phyloP scores from a whole-genome alignment of 2,113 vertebrate species.

The Mesitornis unicolor region DNA sequence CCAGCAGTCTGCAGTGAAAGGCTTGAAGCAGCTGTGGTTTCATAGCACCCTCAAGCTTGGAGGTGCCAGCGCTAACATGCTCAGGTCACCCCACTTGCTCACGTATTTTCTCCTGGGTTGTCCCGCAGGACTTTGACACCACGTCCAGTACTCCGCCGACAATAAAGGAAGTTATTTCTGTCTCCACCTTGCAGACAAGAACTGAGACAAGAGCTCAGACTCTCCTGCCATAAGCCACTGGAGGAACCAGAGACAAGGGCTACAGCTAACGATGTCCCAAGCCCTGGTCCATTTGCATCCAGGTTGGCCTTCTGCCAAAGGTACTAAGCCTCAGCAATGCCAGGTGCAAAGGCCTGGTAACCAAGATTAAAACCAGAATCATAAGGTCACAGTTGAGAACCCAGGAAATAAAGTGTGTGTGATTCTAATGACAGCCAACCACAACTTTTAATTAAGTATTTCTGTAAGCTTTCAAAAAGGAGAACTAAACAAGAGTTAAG shows the following conservation, averaged over 20 bases:
- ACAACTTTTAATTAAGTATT: not conserved
- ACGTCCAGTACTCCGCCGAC: not conserved
- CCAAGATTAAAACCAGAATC: not conserved
- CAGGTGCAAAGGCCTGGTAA: not conserved
- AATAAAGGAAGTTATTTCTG: not conserved
- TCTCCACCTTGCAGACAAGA: not conserved
- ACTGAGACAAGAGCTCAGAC: not conserved
- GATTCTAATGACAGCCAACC: not conserved
- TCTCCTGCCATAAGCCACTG: not conserved
- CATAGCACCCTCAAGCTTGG: not conserved
- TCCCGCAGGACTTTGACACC: fast-evolving
- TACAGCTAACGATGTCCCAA: fast-evolving
- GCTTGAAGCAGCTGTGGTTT: not conserved
- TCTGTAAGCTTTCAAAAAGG: not conserved
- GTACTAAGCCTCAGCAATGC: not conserved
- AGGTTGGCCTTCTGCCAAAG: not conserved
- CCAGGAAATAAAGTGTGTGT: not conserved
- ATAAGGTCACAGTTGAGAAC: not conserved
- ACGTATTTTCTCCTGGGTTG: not conserved
- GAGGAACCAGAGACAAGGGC: not conserved
- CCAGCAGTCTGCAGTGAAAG: not conserved
- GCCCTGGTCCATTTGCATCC: not conserved
- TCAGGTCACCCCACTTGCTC: not conserved
- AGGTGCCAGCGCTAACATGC: not conserved
- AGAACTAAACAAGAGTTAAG: not conserved